These are phyloP conservation scores for Macrotus californicus DNA, from an alignment of 2,113 vertebrate genomes.

Conservation along the genomic window DNA sequence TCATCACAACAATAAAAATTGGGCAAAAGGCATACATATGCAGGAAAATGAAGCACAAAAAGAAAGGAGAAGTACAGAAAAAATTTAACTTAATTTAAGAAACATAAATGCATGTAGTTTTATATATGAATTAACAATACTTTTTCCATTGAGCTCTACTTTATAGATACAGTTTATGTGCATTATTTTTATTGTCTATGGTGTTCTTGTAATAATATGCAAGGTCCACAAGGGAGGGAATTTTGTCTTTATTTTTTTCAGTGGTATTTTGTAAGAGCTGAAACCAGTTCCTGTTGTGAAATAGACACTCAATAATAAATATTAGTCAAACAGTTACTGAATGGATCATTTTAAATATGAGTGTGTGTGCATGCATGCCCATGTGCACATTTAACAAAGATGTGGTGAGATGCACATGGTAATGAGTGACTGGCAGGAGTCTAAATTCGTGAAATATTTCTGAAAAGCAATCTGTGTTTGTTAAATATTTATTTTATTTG, in stretches of 20 bases:
- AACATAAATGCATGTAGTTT: neutral
- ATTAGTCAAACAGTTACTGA: neutral
- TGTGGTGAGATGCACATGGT: neutral
- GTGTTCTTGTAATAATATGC: neutral
- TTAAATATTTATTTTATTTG: conserved; percentile 20
- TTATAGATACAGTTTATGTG: neutral
- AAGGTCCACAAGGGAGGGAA: neutral
- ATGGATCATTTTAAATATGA: neutral
- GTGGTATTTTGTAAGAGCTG: neutral
- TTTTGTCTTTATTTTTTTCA: neutral
- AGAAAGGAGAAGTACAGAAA: neutral
- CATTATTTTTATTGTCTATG: neutral
- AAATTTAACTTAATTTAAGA: neutral
- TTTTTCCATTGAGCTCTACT: neutral
- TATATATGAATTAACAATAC: neutral
- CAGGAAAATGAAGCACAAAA: neutral
- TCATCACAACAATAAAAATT: neutral
- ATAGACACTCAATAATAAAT: neutral
- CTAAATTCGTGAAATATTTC: neutral
- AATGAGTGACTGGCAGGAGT: neutral
- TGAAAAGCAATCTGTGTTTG: neutral
- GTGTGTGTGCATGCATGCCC: neutral
- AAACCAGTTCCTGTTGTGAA: neutral
- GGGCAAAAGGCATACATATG: neutral
- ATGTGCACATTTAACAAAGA: neutral